Evolutionary conservation across 2,113 vertebrate species (phyloP), one percentile per base, ranked within the genome.

Genomic region (Lonchura striata): DNA sequence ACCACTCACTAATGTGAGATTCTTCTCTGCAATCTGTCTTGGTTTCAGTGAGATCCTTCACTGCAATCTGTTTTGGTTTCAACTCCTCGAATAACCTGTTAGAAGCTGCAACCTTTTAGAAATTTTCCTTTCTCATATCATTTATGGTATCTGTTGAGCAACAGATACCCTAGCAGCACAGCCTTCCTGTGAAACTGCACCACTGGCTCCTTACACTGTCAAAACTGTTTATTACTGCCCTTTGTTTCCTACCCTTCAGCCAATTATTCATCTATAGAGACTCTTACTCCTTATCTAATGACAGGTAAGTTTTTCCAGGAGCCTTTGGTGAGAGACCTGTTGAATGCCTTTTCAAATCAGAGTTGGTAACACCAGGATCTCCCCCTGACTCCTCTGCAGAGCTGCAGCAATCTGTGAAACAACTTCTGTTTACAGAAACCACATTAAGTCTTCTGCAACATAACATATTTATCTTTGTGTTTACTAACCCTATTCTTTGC

Each of bases 271-370:
- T 77, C 92, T 83, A 78, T 9, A 60, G 82, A 91, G 88, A 83
- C 76, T 66, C 82, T 54, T 70, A 23, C 54, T 75, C 50, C 72
- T 88, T 81, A 91, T 86, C 82, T 91, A 72, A 63, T 78, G 91
- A 91, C 94, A 96, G 86, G 80, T 81, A 86, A 71, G 56, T 78
- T 94, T 96, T 90, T 93, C 82, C 82, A 92, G 79, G 6, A 92
- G 76, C 72, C 83, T 75, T 83, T 81, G 56, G 64, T 4, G 1
- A 86, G 76, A 78, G 80, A 94, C 86, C 80, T 88, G 91, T 75
- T 94, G 95, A 95, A 94, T 77, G 53, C 83, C 69, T 86, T 93
- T 86, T 95, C 86, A 88, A 95, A 92, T 90, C 66, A 61, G 79
- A 90, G 75, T 2, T 75, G 80, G 15, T 92, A 93, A 86, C 83